phyloP scores from a whole-genome alignment of 2,888 invertebrate species.

The Tetramorium bicarinatum region DNA sequence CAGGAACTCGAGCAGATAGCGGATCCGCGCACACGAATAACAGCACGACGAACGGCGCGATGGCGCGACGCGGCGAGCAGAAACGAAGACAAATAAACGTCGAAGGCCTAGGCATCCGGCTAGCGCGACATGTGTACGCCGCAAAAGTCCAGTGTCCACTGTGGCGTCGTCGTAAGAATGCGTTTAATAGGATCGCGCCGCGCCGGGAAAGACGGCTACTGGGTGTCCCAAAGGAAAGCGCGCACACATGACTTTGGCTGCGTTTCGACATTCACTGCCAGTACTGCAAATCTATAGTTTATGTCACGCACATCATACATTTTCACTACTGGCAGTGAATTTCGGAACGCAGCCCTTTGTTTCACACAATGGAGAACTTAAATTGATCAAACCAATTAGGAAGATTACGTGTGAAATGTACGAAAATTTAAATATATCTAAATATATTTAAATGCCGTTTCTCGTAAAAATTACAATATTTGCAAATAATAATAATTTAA shows the following conservation, averaged over 20 bases:
- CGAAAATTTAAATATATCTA: neutral
- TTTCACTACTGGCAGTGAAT: no score
- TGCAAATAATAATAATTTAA: neutral
- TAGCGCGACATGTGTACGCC: conserved; percentile 65
- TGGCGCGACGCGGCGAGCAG: neutral
- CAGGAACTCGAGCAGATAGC: conserved; percentile 26
- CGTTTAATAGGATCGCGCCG: conserved; percentile 63
- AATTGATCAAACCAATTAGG: neutral
- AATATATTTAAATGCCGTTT: neutral
- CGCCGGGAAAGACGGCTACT: conserved; percentile 51
- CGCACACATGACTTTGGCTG: no score
- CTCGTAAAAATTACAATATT: neutral
- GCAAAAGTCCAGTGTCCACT: conserved; percentile 72
- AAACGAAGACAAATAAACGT: conserved; percentile 49
- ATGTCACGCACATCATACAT: no score
- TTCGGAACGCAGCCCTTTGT: no score
- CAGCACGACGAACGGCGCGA: neutral
- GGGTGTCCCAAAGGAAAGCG: conserved; percentile 48
- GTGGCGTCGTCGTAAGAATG: conserved; percentile 62
- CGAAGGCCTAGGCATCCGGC: conserved; percentile 46
- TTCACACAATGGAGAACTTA: neutral
- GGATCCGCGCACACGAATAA: conserved; percentile 52
- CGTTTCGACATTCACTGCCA: no score
- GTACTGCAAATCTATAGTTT: no score
- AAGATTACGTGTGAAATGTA: neutral